A percentile compares a stretch with the other conserved stretches of the same genome.
Evolutionary conservation across 2,888 invertebrate species (phyloP).

Genomic region (Polyploca ridens): DNA sequence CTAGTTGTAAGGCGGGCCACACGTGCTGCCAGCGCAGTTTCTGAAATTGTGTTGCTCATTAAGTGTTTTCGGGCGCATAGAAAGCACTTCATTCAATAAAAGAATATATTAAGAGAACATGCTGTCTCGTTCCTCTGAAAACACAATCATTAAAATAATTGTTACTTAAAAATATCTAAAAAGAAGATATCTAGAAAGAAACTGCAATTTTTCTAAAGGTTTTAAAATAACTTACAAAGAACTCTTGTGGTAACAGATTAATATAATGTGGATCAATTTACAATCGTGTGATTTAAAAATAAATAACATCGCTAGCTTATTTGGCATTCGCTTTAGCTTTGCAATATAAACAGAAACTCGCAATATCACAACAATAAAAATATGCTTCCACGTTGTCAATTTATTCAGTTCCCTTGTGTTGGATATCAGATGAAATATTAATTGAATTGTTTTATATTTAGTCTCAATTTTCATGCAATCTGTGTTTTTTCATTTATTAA

Average conservation of each 20-base stretch:
- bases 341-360: background rate
- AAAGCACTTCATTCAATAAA: background rate
- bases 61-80: background rate
- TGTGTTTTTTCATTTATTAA: background rate
- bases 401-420: slow-evolving; percentile 1
- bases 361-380: slow-evolving; percentile 6
- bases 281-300: background rate
- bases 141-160: background rate
- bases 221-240: too few species aligned
- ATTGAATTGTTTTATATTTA: slow-evolving; percentile 5
- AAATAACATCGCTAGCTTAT: background rate
- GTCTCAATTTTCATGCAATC: background rate
- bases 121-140: background rate
- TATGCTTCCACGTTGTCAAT: background rate
- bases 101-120: background rate
- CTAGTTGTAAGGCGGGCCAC: slow-evolving; percentile 94
- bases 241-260: too few species aligned
- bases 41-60: slow-evolving; percentile 82
- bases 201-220: too few species aligned
- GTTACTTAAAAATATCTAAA: too few species aligned
- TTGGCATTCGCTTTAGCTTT: background rate
- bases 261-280: background rate
- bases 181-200: too few species aligned
- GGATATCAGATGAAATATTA: background rate
- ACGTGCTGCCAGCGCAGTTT: slow-evolving; percentile 98